Evolutionary conservation across 1,140 invertebrate species (phyloP), one percentile per base, ranked within the genome.

Genomic region (Drosophila santomea): DNA sequence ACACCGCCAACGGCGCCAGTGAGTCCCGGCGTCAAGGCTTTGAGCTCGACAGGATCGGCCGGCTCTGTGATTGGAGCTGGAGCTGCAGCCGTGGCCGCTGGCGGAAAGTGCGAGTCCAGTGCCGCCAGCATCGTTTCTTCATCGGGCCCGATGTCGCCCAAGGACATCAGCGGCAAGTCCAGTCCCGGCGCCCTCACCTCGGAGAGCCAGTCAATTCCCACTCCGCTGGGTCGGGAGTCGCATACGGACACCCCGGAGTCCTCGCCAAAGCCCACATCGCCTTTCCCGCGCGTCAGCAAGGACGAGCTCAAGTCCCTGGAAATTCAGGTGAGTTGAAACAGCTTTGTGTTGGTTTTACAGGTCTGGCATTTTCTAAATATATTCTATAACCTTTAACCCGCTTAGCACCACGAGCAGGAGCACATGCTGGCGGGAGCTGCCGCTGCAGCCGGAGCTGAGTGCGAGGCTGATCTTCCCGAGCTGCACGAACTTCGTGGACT

Each of bases 171-270:
- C 58, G 91, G 91, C 78, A 92, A 91, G 69, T 92, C 91, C 38
- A 92, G 91, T 78, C 91, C 91, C 36, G 86, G 91, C 23, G 83
- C 58, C 25, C 74, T 91, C 67, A 92, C 91, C 28, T 92, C 90
- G 41, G 91, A 92, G 78, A 92, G 91, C 73, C 90, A 91, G 78
- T 92, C 91, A 28, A 92, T 92, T 75, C 91, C 91, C 63, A 92
- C 91, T 52, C 85, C 90, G 36, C 45, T 88, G 63, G 91, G 91
- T 25, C 74, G 81, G 36, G 91, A 90, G 52, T 92, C 91, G 12
- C 73, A 88, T 43, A 90, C 90, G 12, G 91, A 92, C 56, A 91
- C 91, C 0, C 86, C 91, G 7, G 91, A 92, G 67, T 91, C 91
- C 23, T 92, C 91, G 11, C 91, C 91, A 15, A 92, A 92, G 50